Evolutionary conservation across 2,113 vertebrate species (phyloP).

Genomic region (Verasper variegatus): DNA sequence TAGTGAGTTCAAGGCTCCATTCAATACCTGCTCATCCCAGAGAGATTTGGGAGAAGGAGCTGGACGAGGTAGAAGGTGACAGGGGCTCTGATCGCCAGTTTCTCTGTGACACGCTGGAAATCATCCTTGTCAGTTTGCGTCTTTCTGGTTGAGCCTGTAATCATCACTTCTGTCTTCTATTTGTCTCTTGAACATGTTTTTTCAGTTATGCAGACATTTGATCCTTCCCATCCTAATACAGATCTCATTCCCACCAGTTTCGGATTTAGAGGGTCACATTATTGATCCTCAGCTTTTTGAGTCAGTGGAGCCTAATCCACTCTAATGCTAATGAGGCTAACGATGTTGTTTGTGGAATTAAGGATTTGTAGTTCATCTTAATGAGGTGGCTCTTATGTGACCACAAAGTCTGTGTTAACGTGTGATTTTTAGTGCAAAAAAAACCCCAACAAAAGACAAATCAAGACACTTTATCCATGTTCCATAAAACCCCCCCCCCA

Average conservation of each 20-base stretch:
- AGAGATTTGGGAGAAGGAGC: conserved; percentile 63
- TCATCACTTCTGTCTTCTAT: conserved; percentile 25
- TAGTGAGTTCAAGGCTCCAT: conserved; percentile 74
- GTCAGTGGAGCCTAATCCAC: conserved; percentile 47
- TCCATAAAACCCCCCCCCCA: too few species aligned
- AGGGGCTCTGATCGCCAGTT: conserved; percentile 68
- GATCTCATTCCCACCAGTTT: conserved; percentile 22
- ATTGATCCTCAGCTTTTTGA: conserved; percentile 49
- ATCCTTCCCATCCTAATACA: conserved; percentile 5
- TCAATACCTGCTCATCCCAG: conserved; percentile 70
- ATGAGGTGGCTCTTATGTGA: conserved; percentile 20
- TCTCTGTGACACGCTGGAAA: conserved; percentile 58
- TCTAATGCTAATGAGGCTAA: conserved; percentile 42
- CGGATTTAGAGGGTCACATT: conserved; percentile 25
- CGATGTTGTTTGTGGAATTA: conserved; percentile 14
- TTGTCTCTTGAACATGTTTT: conserved; percentile 16
- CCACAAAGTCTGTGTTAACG: conserved; percentile 2
- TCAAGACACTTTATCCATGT: too few species aligned
- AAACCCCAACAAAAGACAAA: too few species aligned
- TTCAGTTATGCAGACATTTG: conserved; percentile 9
- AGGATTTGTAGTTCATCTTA: conserved; percentile 33
- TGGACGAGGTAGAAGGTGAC: conserved; percentile 68
- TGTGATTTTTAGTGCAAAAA: background rate
- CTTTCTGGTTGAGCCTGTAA: conserved; percentile 34
- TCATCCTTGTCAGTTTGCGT: conserved; percentile 45